Evolutionary conservation across 2,888 invertebrate species (phyloP), one percentile per base, ranked within the genome.

Genomic region (Drosophila kanekoi): DNA sequence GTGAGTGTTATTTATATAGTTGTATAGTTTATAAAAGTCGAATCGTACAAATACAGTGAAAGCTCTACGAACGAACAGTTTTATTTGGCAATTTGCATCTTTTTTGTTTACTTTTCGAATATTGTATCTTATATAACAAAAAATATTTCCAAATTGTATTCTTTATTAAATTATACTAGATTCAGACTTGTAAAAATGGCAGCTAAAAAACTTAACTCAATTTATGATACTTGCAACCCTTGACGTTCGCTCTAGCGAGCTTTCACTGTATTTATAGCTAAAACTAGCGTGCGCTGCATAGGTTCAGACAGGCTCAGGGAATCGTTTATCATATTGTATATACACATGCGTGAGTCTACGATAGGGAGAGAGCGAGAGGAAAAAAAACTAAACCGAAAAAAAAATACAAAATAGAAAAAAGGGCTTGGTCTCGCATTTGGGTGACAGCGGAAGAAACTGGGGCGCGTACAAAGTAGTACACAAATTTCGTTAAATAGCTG

Each of bases 271-370:
- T 47, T 62, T 52, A 52, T 49, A 64, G 41, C 49, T n/a, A 10
- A 63, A 38, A 52, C 56, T 73, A 59, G 69, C 63, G 66, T 78
- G 79, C 74, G 54, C 57, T 51, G 52, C 51, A 45, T 54, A 44
- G 20, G 32, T 28, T 48, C 60, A 59, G 56, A 60, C 58, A 62
- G 65, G 40, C 52, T 47, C 52, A 41, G 70, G 53, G 71, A 78
- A 76, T 82, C 88, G 80, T 90, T 89, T 88, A 88, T 87, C 72
- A 88, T 69, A 57, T 77, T 70, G 45, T 72, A 67, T 77, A 72
- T 58, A 80, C 65, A 80, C 68, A 84, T 84, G 87, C 79, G 81
- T 81, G 74, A 54, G 67, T 52, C 23, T 28, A 38, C 49, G 49
- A 38, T 35, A 51, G 23, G 23, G 20, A 51, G 13, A 40, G 60